Evolutionary conservation across 1,140 invertebrate genomes (phyloP).

Genomic region (Brachionus paranguensis): DNA sequence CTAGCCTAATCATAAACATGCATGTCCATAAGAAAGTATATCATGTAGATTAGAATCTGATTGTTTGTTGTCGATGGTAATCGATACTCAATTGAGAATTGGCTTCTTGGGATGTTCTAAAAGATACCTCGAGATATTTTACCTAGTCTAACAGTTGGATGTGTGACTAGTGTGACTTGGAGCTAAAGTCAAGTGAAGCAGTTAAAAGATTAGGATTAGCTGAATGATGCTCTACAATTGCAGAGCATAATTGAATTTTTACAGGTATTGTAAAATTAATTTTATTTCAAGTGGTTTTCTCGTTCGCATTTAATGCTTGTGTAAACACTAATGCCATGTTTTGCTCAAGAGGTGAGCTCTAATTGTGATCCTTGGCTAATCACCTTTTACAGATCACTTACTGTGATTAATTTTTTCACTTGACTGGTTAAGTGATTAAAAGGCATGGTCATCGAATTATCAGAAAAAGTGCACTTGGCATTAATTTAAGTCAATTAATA

Average conservation of each 20-base stretch:
- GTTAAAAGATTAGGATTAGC: background rate
- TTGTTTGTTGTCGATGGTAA: background rate
- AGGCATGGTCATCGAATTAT: background rate
- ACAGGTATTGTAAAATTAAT: conserved; percentile 9
- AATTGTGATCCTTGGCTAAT: background rate
- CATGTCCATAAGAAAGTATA: background rate
- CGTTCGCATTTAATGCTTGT: background rate
- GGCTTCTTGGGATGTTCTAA: background rate
- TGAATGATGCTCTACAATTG: background rate
- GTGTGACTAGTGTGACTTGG: background rate
- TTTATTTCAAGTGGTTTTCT: background rate
- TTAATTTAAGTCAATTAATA: background rate
- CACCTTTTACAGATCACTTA: background rate
- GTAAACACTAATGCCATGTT: background rate
- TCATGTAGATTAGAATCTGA: conserved; percentile 2
- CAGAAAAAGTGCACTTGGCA: background rate
- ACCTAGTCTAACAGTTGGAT: background rate
- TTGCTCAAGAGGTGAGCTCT: background rate
- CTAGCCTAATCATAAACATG: background rate
- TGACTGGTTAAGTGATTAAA: background rate
- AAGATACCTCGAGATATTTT: background rate
- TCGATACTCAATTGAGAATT: conserved; percentile 6
- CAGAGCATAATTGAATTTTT: background rate
- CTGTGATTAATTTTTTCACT: background rate
- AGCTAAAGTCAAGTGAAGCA: conserved; percentile 14